Conservation (phyloP, 2,113 vertebrate genomes). For the Hyperopisus bebe region DNA sequence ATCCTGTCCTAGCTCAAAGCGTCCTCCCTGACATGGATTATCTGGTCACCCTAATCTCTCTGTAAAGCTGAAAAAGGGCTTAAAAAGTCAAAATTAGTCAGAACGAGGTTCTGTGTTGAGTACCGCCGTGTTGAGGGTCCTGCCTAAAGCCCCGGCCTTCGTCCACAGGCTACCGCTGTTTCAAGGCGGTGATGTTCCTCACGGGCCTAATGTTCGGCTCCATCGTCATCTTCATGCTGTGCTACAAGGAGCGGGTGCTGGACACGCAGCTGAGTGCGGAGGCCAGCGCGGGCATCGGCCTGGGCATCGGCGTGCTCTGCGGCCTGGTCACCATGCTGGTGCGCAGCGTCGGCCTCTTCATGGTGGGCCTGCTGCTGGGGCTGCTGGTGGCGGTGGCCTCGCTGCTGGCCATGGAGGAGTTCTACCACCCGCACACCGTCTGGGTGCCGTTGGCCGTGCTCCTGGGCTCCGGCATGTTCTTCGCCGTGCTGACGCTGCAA, state of each 20-base stretch:
- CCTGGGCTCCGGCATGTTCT: constrained; percentile 89
- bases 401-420: constrained; percentile 75
- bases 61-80: background rate
- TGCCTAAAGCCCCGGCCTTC: background rate
- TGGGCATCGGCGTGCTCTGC: constrained; percentile 90
- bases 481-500: constrained; percentile 90
- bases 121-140: background rate
- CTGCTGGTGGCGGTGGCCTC: constrained; percentile 85
- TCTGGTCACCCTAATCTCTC: background rate
- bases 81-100: background rate
- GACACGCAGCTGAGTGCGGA: constrained; percentile 95
- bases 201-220: constrained; percentile 95
- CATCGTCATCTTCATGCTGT: constrained; percentile 97
- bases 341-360: constrained; percentile 92
- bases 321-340: constrained; percentile 98
- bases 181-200: constrained; percentile 98
- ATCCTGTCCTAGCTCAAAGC: background rate
- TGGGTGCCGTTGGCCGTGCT: constrained; percentile 91
- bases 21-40: background rate
- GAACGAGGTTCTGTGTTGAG: background rate
- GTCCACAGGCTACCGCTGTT: constrained; percentile 87
- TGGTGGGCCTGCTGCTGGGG: constrained; percentile 91
- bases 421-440: constrained; percentile 82
- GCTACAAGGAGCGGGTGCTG: constrained; percentile 96
- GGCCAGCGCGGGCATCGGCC: constrained; percentile 89